phyloP scores from a whole-genome alignment of 64 coral and sea anemone genomes.

The Montipora capricornis region DNA sequence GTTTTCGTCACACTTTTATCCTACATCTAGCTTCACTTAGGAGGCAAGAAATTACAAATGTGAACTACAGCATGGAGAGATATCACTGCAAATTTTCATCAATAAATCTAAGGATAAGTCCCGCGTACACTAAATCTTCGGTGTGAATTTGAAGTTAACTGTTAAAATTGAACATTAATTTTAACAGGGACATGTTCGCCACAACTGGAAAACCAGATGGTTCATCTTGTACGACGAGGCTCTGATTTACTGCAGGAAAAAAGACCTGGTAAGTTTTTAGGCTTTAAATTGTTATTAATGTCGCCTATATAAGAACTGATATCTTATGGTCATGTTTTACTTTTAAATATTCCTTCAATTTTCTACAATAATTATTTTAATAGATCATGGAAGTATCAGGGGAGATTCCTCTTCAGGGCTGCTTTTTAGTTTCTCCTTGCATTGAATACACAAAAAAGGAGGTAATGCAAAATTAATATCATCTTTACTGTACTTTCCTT shows the following conservation, averaged over 20 bases:
- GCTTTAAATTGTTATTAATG: neutral
- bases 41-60: too few species aligned
- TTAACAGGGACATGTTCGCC: slow-evolving; percentile 95
- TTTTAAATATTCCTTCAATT: neutral
- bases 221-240: slow-evolving; percentile 92
- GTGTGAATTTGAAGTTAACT: too few species aligned
- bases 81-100: too few species aligned
- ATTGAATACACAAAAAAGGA: slow-evolving; percentile 98
- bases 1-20: too few species aligned
- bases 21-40: too few species aligned
- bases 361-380: neutral
- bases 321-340: too few species aligned
- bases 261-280: slow-evolving; percentile 24
- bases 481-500: neutral
- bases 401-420: slow-evolving; percentile 79
- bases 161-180: neutral
- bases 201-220: slow-evolving; percentile 99
- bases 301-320: too few species aligned
- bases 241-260: slow-evolving; percentile 90
- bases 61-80: too few species aligned
- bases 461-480: slow-evolving; percentile 33
- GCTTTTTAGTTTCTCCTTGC: slow-evolving; percentile 95
- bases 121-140: too few species aligned
- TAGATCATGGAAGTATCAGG: slow-evolving; percentile 76
- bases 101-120: too few species aligned